Base-by-base conservation (phyloP, 2,797 vertebrate species). In the Pogonophryne albipinna region DNA sequence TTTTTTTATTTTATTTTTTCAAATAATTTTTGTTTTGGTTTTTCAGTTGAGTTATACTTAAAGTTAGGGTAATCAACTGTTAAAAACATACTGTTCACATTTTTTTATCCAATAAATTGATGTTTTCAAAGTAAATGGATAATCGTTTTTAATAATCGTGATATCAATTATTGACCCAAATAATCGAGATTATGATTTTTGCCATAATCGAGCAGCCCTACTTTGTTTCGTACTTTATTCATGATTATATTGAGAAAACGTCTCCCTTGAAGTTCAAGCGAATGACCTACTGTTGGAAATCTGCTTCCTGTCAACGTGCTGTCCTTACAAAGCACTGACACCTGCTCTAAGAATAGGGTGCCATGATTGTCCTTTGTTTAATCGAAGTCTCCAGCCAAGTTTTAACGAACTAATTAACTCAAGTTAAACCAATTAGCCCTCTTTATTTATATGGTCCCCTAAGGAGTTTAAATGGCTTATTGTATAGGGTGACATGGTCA, bases 361-460 rank as follows among this genome's bases (percentile, higher is more conserved):
- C 53, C 23, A 27, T 34, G 15, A 79, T 65, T 83, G 73, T 74
- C 82, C 83, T 87, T 80, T 80, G 66, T 90, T 84, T 76, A 83
- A 87, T 76, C 7, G 1, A 12, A 69, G 61, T 76, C 77, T 85
- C 59, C 19, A 14, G 78, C 74, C 85, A 87, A 78, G 69, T 75
- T 82, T 79, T 74, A 86, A 89, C 83, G 64, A 86, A 79, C 86
- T 90, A 88, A 92, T 92, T 88, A 90, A 82, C 53, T 91, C 63
- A 66, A 77, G 89, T 80, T 91, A 93, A 94, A 86, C 91, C 90
- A 91, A 91, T 94, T 92, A 94, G 78, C 80, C 68, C 27, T 83
- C 56, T 82, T 86, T 91, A 92, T 93, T 92, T 92, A 89, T 89
- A 93, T 1, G 17, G 34, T 23, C 62, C 87, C 74, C 70, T 78